Evolutionary conservation across 2,797 vertebrate genomes (phyloP), one percentile per base, ranked within the genome.

Genomic region (Channa striata): DNA sequence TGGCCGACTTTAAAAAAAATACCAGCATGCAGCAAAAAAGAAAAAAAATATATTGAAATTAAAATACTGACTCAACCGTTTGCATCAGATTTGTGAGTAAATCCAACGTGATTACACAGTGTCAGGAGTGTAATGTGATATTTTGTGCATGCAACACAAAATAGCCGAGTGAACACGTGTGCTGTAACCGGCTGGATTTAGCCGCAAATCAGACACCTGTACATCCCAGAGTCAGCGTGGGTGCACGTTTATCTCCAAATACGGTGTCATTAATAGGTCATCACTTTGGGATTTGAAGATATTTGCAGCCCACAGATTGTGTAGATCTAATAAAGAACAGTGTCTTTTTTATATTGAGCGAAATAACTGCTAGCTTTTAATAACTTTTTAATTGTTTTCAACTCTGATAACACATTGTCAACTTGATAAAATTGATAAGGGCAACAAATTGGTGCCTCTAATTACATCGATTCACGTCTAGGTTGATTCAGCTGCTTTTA

Each of bases 71-170:
- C 76, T 92, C 82, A 66, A 80, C 76, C n/a, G 30, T 90, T 87
- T 87, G 87, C 83, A 84, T 86, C 63, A 81, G 87, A 89, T 92
- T 86, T 90, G 80, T 2, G 17, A 64, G 68, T 75, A 86, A 90
- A 90, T 84, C 88, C 86, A 52, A 33, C 6, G 5, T 83, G 88
- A 91, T 92, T 87, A 91, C 86, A 89, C 80, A 86, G 82, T 73
- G 78, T 80, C 48, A 34, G 70, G 74, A 62, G 54, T 81, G 81
- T 90, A 83, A 84, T 77, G 73, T 81, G 74, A 85, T 74, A 74
- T 83, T 85, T 89, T 84, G 51, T 72, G 77, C 78, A 57, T 52
- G 70, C 62, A 50, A 78, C 8, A 57, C 39, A 79, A 87, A 85
- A 83, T 62, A 56, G n/a, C 76, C 64, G 44, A 47, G 59, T 46